Evolutionary conservation across 2,797 vertebrate genomes (phyloP).

Genomic region (Siniperca scherzeri): DNA sequence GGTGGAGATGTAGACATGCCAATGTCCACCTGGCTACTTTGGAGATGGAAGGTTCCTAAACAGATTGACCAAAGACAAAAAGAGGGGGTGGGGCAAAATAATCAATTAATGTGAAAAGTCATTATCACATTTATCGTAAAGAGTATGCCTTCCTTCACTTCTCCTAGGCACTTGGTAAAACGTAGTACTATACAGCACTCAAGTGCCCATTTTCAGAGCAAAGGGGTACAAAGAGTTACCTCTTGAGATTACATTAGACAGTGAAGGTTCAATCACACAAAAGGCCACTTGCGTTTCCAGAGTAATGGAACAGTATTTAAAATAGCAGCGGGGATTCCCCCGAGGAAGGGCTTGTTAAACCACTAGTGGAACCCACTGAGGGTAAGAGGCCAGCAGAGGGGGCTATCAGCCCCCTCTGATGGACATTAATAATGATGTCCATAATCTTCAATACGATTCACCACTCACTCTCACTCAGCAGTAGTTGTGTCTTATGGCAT

Average conservation of each 20-base stretch:
- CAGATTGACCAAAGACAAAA: not conserved
- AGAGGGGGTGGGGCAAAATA: not conserved
- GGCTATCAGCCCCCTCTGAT: conserved; percentile 44
- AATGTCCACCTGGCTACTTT: not conserved
- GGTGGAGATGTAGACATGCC: not conserved
- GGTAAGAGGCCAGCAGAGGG: conserved; percentile 55
- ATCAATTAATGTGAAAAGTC: not conserved
- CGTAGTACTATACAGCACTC: too few relatives aligned
- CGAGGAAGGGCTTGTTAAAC: conserved; percentile 7
- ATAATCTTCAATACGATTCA: conserved; percentile 14
- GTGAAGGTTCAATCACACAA: conserved; percentile 9
- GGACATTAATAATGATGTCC: conserved; percentile 7
- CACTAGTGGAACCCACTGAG: not conserved
- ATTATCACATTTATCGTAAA: not conserved
- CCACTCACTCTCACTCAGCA: not conserved
- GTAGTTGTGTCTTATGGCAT: not conserved
- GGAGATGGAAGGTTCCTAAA: not conserved
- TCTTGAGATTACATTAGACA: conserved; percentile 9
- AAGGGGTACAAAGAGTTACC: not conserved
- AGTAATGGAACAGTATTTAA: conserved; percentile 30
- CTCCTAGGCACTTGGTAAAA: not conserved
- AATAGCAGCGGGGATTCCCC: conserved; percentile 36
- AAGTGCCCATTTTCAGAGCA: not conserved
- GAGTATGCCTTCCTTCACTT: not conserved
- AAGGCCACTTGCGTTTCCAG: conserved; percentile 32